Percentiles rank a stretch among this genome's conserved stretches.
phyloP scores from a whole-genome alignment of 2,113 vertebrate species.

The Empidonax traillii region DNA sequence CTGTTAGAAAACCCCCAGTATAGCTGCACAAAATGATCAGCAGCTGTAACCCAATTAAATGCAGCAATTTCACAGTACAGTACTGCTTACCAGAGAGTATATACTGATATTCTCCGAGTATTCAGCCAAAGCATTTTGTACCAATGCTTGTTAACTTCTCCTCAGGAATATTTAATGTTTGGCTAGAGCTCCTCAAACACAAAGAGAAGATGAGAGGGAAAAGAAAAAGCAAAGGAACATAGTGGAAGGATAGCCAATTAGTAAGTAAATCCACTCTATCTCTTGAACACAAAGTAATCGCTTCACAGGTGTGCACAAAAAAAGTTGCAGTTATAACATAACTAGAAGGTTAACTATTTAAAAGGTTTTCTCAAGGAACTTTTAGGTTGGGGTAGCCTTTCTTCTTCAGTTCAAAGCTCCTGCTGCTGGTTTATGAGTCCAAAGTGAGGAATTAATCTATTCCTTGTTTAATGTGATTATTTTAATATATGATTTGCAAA shows the following conservation, averaged over 20 bases:
- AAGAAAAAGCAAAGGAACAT: not conserved
- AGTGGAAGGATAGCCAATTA: slow-evolving; percentile 33
- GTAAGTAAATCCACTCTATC: slow-evolving; percentile 17
- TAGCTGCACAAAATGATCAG: slow-evolving; percentile 60
- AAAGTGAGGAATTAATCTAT: slow-evolving; percentile 11
- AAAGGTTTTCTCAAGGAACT: slow-evolving; percentile 22
- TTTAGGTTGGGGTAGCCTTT: slow-evolving; percentile 16
- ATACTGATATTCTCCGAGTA: not conserved
- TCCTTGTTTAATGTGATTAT: slow-evolving; percentile 16
- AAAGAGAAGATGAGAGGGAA: slow-evolving; percentile 12
- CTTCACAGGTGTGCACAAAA: slow-evolving; percentile 47
- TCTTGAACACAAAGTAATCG: slow-evolving; percentile 10
- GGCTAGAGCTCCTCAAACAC: slow-evolving; percentile 44
- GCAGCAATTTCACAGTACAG: slow-evolving; percentile 22
- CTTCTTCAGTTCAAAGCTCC: slow-evolving; percentile 39
- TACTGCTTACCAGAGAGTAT: slow-evolving; percentile 34
- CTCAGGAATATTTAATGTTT: slow-evolving; percentile 42
- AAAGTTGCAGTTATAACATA: slow-evolving; percentile 34
- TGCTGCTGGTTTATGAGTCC: slow-evolving; percentile 33
- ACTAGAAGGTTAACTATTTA: slow-evolving; percentile 36
- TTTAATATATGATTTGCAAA: not conserved
- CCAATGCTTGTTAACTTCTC: slow-evolving; percentile 6
- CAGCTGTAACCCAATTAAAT: slow-evolving; percentile 71
- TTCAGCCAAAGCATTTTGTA: slow-evolving; percentile 25
- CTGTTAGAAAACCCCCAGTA: slow-evolving; percentile 41